phyloP scores from a whole-genome alignment of 2,113 vertebrate species.

The Madoqua kirkii region DNA sequence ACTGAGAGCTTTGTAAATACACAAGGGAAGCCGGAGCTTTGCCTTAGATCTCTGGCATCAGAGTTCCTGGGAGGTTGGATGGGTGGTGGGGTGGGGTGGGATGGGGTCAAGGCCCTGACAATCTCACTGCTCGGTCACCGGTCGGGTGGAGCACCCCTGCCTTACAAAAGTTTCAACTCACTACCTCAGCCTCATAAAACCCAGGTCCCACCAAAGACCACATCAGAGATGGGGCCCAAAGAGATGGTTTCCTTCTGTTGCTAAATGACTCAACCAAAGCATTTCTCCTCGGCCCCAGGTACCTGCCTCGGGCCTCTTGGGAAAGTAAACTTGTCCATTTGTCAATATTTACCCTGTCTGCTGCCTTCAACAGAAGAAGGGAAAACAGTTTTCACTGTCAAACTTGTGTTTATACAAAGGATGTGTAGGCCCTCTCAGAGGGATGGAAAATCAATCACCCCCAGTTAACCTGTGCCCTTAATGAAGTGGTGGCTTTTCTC shows the following conservation, averaged over 20 bases:
- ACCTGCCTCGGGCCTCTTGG: background rate
- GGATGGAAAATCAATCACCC: conserved; percentile 52
- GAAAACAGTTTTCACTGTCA: conserved; percentile 53
- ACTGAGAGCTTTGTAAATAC: background rate
- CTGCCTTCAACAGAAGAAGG: conserved; percentile 19
- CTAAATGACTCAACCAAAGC: background rate
- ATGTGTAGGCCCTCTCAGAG: conserved; percentile 44
- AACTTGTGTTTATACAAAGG: conserved; percentile 58
- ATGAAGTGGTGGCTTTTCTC: conserved; percentile 31
- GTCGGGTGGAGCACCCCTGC: background rate
- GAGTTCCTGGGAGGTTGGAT: background rate
- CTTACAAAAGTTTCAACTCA: background rate
- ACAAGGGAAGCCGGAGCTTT: background rate
- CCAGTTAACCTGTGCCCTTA: conserved; percentile 38
- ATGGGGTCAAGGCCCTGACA: background rate
- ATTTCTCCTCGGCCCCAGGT: background rate
- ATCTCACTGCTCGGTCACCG: background rate
- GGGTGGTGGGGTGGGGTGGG: background rate
- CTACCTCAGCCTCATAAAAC: background rate
- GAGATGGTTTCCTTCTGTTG: background rate
- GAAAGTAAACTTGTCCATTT: conserved; percentile 38
- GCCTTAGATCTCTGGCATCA: background rate
- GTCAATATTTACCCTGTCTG: conserved; percentile 71
- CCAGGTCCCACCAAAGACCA: background rate
- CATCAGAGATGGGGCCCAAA: background rate